These are phyloP conservation scores for Coelinius sp. DNA, from an alignment of 2,888 invertebrate species.

Conservation along the genomic window DNA sequence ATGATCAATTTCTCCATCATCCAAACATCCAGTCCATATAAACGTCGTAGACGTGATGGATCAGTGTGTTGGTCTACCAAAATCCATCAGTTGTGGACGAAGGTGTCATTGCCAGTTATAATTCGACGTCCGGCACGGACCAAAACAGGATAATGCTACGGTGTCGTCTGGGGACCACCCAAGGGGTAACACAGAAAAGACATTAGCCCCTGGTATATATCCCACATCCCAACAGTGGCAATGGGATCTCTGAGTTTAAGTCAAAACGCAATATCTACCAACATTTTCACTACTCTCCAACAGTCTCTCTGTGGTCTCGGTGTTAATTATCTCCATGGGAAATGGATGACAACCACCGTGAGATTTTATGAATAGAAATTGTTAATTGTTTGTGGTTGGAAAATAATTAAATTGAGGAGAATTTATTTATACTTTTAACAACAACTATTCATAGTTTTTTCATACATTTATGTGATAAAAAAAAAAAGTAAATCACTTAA, in stretches of 20 bases:
- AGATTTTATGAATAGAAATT: slow-evolving; percentile 30
- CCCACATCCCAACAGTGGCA: slow-evolving; percentile 43
- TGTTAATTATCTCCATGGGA: slow-evolving; percentile 51
- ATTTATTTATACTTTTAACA: not conserved
- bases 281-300: slow-evolving; percentile 16
- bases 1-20: not conserved
- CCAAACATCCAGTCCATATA: not conserved
- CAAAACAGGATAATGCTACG: slow-evolving; percentile 45
- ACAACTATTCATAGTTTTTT: no score
- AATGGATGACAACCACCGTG: slow-evolving; percentile 44
- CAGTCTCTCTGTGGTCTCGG: slow-evolving; percentile 16
- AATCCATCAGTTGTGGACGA: slow-evolving; percentile 50
- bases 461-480: no score
- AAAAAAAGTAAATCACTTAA: no score
- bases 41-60: slow-evolving; percentile 15
- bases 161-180: slow-evolving; percentile 61
- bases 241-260: slow-evolving; percentile 48
- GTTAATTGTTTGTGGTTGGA: slow-evolving; percentile 43
- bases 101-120: slow-evolving; percentile 62
- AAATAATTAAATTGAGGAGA: slow-evolving; percentile 37
- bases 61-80: slow-evolving; percentile 48
- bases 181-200: slow-evolving; percentile 69
- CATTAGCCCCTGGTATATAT: slow-evolving; percentile 63
- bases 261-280: slow-evolving; percentile 41
- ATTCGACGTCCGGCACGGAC: slow-evolving; percentile 54